Percentiles rank a stretch among this genome's conserved stretches.
Evolutionary conservation across 2,888 invertebrate genomes (phyloP).

Genomic region (Parnassius glacialis): DNA sequence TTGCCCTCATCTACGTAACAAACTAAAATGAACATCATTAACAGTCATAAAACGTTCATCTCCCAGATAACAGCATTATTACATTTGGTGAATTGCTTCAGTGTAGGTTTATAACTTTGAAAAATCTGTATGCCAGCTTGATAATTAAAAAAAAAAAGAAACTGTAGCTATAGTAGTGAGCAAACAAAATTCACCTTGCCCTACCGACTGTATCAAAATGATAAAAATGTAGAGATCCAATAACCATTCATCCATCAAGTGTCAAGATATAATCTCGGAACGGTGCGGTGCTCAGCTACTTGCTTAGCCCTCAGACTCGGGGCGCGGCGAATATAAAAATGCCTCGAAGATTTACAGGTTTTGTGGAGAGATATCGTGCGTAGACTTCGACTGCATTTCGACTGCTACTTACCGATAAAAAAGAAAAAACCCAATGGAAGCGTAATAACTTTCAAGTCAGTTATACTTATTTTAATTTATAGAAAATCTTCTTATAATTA

Average conservation of each 20-base stretch:
- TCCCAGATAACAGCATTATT: too few species aligned
- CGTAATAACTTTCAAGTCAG: background rate
- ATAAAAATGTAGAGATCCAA: slow-evolving; percentile 86
- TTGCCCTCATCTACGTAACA: too few species aligned
- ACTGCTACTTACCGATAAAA: background rate
- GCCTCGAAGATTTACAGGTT: slow-evolving; percentile 79
- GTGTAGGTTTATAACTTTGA: too few species aligned
- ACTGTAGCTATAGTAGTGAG: slow-evolving; percentile 47
- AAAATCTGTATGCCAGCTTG: too few species aligned
- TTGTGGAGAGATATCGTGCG: slow-evolving; percentile 63
- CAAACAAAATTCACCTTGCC: slow-evolving; percentile 56
- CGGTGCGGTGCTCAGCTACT: slow-evolving; percentile 62
- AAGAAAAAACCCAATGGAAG: background rate
- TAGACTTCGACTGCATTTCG: slow-evolving; percentile 64
- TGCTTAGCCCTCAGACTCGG: slow-evolving; percentile 70
- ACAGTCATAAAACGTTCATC: too few species aligned
- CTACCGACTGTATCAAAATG: slow-evolving; percentile 78
- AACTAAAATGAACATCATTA: too few species aligned
- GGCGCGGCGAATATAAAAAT: slow-evolving; percentile 76
- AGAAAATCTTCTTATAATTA: background rate
- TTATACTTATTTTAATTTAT: background rate
- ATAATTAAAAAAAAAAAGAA: too few species aligned
- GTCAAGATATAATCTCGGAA: slow-evolving; percentile 86
- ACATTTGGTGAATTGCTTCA: too few species aligned
- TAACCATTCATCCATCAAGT: slow-evolving; percentile 90